Percentiles rank a stretch among this genome's conserved stretches.
Conservation (phyloP, 2,888 invertebrate species). For the Ornithoptera priamus region DNA sequence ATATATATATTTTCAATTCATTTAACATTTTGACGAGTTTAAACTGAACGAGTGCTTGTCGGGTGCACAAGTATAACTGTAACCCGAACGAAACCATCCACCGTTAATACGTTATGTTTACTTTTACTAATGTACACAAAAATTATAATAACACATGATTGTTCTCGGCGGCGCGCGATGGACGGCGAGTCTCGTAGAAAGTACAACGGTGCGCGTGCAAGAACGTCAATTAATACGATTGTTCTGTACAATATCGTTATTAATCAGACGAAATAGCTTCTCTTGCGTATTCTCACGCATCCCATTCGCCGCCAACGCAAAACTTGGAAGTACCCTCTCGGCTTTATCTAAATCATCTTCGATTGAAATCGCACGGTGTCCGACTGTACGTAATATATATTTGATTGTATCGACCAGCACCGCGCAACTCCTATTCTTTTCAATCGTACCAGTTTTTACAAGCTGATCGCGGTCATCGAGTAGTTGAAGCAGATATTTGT, state of each 20-base stretch:
- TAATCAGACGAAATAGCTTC: conserved; percentile 15
- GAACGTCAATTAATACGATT: conserved; percentile 57
- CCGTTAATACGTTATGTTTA: conserved; percentile 45
- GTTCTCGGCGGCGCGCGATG: conserved; percentile 57
- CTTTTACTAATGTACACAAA: conserved; percentile 62
- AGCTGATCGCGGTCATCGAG: too few species aligned
- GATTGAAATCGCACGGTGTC: too few species aligned
- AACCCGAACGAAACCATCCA: conserved; percentile 29
- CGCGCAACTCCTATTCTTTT: too few species aligned
- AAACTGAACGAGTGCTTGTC: conserved; percentile 1
- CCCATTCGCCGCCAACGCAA: not conserved
- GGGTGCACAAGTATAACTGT: conserved; percentile 18
- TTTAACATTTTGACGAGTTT: conserved; percentile 1
- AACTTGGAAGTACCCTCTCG: not conserved
- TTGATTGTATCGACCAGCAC: too few species aligned
- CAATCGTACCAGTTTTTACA: too few species aligned
- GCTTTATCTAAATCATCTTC: not conserved
- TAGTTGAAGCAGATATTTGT: too few species aligned
- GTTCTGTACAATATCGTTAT: conserved; percentile 44
- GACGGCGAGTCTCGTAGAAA: conserved; percentile 60
- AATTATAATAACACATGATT: conserved; percentile 64
- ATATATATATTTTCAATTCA: conserved; percentile 9
- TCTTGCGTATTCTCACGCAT: conserved; percentile 23
- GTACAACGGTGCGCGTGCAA: conserved; percentile 58
- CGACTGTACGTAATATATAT: too few species aligned